phyloP scores from a whole-genome alignment of 2,888 invertebrate genomes.

The Entomobrya proxima region DNA sequence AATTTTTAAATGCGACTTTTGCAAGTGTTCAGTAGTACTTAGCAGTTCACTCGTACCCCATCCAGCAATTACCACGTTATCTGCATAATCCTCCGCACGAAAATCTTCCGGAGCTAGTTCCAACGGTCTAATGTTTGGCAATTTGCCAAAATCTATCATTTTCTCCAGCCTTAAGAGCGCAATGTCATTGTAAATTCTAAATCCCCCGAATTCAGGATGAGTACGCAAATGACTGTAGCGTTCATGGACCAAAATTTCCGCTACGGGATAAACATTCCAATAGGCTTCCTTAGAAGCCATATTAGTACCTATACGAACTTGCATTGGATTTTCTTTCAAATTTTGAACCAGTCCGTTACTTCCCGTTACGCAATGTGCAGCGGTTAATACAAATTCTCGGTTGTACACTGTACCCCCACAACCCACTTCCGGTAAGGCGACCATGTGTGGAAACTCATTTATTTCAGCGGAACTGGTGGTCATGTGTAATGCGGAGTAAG shows the following conservation, averaged over 20 bases:
- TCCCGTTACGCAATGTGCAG: background rate
- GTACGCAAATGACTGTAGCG: background rate
- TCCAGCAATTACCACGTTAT: background rate
- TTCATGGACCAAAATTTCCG: background rate
- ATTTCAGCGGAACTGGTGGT: no score
- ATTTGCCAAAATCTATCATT: conserved; percentile 25
- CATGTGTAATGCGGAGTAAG: no score
- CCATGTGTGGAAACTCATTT: background rate
- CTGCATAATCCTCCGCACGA: background rate
- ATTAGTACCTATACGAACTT: background rate
- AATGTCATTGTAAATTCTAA: background rate
- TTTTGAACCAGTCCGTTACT: background rate
- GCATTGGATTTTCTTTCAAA: background rate
- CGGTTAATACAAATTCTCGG: background rate
- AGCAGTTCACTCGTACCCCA: conserved; percentile 19
- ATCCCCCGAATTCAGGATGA: background rate
- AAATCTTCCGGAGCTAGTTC: background rate
- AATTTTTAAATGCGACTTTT: background rate
- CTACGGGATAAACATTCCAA: background rate
- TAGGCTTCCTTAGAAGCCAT: background rate
- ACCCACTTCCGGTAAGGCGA: background rate
- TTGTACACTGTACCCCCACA: conserved; percentile 24
- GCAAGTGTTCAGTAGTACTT: background rate
- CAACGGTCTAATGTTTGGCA: background rate
- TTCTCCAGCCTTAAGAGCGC: conserved; percentile 19